phyloP scores from a whole-genome alignment of 2,113 vertebrate species.

The Hystrix brachyura region DNA sequence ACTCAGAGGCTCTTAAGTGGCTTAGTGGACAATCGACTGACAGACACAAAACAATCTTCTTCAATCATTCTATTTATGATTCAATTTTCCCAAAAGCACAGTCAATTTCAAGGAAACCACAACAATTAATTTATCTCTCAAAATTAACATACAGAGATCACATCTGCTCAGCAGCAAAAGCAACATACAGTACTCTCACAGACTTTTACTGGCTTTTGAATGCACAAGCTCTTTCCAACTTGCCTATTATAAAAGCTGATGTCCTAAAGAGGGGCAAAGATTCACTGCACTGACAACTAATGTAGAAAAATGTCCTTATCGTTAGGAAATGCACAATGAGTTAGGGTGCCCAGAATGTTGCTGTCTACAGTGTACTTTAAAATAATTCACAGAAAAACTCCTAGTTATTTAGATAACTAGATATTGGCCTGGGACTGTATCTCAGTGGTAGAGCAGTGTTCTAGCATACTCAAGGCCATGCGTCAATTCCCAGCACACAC shows the following conservation, averaged over 20 bases:
- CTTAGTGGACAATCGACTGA: neutral
- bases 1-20: neutral
- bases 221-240: neutral
- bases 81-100: neutral
- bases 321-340: neutral
- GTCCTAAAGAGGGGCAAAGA: neutral
- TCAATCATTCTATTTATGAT: neutral
- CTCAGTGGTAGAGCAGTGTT: neutral
- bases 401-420: neutral
- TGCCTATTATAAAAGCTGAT: neutral
- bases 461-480: neutral
- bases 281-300: neutral
- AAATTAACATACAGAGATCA: conserved; percentile 2
- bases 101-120: neutral
- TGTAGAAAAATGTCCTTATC: neutral
- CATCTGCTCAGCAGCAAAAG: neutral
- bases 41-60: neutral
- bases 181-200: neutral
- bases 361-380: neutral
- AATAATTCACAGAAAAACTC: neutral
- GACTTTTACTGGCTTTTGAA: neutral
- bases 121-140: neutral
- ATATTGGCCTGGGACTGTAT: neutral
- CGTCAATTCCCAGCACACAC: neutral
- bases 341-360: neutral